Percentiles rank a stretch among this genome's conserved stretches.
Evolutionary conservation across 2,888 invertebrate genomes (phyloP).

Genomic region (Eurytoma adleriae): DNA sequence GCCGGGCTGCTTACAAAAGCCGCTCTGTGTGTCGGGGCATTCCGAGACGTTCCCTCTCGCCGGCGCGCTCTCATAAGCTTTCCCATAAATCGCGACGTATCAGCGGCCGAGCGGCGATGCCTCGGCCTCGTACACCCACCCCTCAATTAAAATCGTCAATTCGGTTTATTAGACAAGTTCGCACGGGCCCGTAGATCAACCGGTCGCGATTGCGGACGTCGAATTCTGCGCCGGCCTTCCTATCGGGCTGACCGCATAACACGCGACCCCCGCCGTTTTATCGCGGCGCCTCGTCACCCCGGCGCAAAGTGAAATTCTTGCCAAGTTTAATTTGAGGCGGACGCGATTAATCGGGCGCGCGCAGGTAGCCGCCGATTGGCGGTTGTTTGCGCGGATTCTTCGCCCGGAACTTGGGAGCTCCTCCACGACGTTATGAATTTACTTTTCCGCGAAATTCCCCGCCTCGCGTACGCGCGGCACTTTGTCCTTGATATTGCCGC

Average conservation of each 20-base stretch:
- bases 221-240: background rate
- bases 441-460: slow-evolving; percentile 5
- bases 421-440: slow-evolving; percentile 18
- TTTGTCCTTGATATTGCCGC: slow-evolving; percentile 15
- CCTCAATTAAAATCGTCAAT: slow-evolving; percentile 40
- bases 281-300: slow-evolving; percentile 29
- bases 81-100: slow-evolving; percentile 43
- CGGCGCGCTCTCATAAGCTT: slow-evolving; percentile 20
- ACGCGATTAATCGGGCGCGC: slow-evolving; percentile 46
- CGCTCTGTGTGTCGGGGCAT: background rate
- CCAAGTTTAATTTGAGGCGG: slow-evolving; percentile 52
- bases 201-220: slow-evolving; percentile 3
- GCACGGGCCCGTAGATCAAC: slow-evolving; percentile 28
- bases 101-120: slow-evolving; percentile 12
- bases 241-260: background rate
- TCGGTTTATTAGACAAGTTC: slow-evolving; percentile 50
- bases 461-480: background rate
- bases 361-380: slow-evolving; percentile 11
- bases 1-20: background rate
- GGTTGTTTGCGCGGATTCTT: background rate
- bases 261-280: slow-evolving; percentile 23
- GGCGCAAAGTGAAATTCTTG: slow-evolving; percentile 57
- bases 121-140: background rate
- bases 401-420: slow-evolving; percentile 1
- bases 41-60: background rate